Evolutionary conservation across 2,113 vertebrate genomes (phyloP), one percentile per base, ranked within the genome.

Genomic region (Corydoras maculifer): DNA sequence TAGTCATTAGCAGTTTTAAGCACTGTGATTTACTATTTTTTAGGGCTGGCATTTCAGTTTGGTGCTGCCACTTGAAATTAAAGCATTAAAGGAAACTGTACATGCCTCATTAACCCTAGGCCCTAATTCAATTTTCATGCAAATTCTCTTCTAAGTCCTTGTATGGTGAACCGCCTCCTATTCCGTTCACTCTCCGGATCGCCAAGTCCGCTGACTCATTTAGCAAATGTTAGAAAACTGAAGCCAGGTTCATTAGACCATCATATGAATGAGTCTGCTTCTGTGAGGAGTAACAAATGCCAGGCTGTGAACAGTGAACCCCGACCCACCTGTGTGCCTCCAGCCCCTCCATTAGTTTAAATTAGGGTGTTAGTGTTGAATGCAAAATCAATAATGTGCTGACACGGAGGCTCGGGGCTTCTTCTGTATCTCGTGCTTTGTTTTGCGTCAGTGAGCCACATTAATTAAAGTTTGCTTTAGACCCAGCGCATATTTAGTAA

Each of bases 181-280:
- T 59, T 14, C 74, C 65, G 32, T 25, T 72, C 18, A 10, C 35
- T n/a, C 57, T 58, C 66, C 54, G 29, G 59, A 35, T 43, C 18
- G 62, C 73, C 72, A 67, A 55, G 63, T 58, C 58, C 67, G 69
- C 43, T 32, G 70, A 75, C 70, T 71, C 83, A 83, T 86, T 78
- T 73, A 78, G 54, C 66, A 69, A 70, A 81, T 74, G 66, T 82
- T 74, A 74, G 58, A 78, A 84, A 82, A 80, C 81, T 75, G 74
- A 73, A 80, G 69, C 55, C 48, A 78, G 77, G 70, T 85, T 76
- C 85, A 88, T 10, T 77, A 84, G 87, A 88, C 88, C 88, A 88
- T 88, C 87, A 88, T 85, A 82, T 81, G 79, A 78, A 68, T 58
- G 69, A 60, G 65, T 50, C 65, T 59, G 54, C 55, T 74, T 79